Evolutionary conservation across 2,797 vertebrate species (phyloP).

Genomic region (Parotocinclus haroldoi): DNA sequence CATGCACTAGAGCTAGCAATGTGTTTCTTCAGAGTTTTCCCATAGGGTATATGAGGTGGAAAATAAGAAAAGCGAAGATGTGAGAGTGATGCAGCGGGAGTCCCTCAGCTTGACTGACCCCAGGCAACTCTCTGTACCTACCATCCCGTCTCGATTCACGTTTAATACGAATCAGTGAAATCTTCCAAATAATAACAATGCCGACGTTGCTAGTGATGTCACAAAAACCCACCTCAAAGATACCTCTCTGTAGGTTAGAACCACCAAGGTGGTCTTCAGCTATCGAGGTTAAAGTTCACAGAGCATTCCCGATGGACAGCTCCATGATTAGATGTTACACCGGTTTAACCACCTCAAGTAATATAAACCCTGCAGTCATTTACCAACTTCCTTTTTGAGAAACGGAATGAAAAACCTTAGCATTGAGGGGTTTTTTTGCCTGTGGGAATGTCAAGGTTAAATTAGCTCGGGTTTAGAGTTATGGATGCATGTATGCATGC

Average conservation of each 20-base stretch:
- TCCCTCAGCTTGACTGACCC: constrained; percentile 4
- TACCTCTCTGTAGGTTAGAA: constrained; percentile 8
- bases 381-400: constrained; percentile 25
- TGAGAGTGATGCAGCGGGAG: constrained; percentile 16
- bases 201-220: too few species aligned
- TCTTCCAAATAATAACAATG: too few species aligned
- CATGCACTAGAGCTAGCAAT: too few species aligned
- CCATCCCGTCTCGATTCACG: too few species aligned
- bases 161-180: too few species aligned
- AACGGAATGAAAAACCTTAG: constrained; percentile 9
- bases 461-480: constrained; percentile 42
- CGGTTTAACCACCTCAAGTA: constrained; percentile 45
- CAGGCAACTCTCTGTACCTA: not conserved
- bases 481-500: too few species aligned
- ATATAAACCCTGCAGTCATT: constrained; percentile 22
- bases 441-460: constrained; percentile 40
- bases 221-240: not conserved
- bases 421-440: constrained; percentile 22
- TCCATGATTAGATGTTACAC: constrained; percentile 36
- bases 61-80: too few species aligned
- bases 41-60: too few species aligned
- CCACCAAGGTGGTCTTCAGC: constrained; percentile 17
- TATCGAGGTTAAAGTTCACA: constrained; percentile 25
- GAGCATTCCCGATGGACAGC: constrained; percentile 20
- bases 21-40: too few species aligned